Evolutionary conservation across 2,113 vertebrate species (phyloP).

Genomic region (Scomber japonicus): DNA sequence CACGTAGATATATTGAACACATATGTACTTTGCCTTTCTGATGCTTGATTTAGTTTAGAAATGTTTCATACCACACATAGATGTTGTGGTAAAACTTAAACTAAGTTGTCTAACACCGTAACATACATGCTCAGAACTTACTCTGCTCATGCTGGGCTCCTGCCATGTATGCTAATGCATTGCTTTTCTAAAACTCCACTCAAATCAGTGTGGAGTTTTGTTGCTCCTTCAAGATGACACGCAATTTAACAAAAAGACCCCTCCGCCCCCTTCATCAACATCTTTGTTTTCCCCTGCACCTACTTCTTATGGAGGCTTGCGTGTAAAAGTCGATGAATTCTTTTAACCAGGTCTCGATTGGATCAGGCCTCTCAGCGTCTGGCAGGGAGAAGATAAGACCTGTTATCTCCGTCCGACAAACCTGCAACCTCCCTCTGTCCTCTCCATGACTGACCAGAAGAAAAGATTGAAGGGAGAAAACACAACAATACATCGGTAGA

Average conservation of each 20-base stretch:
- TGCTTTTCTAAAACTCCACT: background rate
- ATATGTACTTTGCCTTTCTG: background rate
- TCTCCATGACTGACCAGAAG: constrained; percentile 47
- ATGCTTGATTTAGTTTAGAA: background rate
- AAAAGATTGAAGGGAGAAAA: constrained; percentile 11
- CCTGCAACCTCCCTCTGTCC: constrained; percentile 69
- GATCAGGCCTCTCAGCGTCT: constrained; percentile 73
- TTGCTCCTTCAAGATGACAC: constrained; percentile 30
- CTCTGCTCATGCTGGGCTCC: background rate
- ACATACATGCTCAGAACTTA: background rate
- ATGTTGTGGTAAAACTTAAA: background rate
- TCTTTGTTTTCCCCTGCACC: constrained; percentile 56
- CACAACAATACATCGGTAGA: constrained; percentile 30
- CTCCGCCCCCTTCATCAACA: constrained; percentile 8
- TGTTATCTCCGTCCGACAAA: constrained; percentile 77
- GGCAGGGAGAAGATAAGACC: constrained; percentile 82
- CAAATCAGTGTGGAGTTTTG: background rate
- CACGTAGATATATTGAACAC: background rate
- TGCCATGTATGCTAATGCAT: background rate
- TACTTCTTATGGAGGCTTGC: constrained; percentile 62
- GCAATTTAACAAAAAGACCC: constrained; percentile 19
- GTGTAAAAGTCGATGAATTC: constrained; percentile 82
- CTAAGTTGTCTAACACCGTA: background rate
- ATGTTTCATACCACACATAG: background rate
- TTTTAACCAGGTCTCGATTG: constrained; percentile 77